phyloP scores from a whole-genome alignment of 2,797 vertebrate species.

The Anabas testudineus region DNA sequence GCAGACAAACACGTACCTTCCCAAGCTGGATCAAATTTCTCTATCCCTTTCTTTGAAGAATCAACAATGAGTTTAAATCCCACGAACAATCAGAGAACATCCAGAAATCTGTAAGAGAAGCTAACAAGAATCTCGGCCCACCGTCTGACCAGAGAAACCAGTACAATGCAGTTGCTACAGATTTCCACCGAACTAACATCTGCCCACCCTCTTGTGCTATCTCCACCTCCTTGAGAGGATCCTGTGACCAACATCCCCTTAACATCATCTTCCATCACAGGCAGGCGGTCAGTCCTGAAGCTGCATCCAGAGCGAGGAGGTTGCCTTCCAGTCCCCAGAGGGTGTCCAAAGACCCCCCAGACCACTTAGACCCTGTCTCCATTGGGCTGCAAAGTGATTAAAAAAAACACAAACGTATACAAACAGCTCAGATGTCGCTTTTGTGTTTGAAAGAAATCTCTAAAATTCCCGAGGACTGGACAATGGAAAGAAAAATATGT shows the following conservation, averaged over 20 bases:
- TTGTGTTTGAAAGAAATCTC: slow-evolving; percentile 5
- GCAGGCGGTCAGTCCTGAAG: slow-evolving; percentile 30
- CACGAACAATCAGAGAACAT: slow-evolving; percentile 32
- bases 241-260: slow-evolving; percentile 54
- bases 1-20: slow-evolving; percentile 62
- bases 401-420: slow-evolving; percentile 9
- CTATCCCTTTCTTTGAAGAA: slow-evolving; percentile 5
- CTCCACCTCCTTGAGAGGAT: slow-evolving; percentile 68
- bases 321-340: slow-evolving; percentile 45
- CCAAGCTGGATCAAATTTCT: slow-evolving; percentile 25
- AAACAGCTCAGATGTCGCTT: background rate
- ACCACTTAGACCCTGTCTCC: slow-evolving; percentile 24
- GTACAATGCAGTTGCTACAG: slow-evolving; percentile 16
- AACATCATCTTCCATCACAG: slow-evolving; percentile 49
- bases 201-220: slow-evolving; percentile 48
- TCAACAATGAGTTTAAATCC: slow-evolving; percentile 10
- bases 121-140: slow-evolving; percentile 3
- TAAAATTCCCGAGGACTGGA: slow-evolving; percentile 20
- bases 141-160: slow-evolving; percentile 42
- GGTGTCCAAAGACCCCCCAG: slow-evolving; percentile 33
- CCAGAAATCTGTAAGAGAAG: slow-evolving; percentile 18
- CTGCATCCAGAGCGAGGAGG: slow-evolving; percentile 42
- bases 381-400: background rate
- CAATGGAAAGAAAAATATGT: slow-evolving; percentile 33
- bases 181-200: slow-evolving; percentile 27